Evolutionary conservation across 2,113 vertebrate genomes (phyloP).

Genomic region (Lampris incognitus): DNA sequence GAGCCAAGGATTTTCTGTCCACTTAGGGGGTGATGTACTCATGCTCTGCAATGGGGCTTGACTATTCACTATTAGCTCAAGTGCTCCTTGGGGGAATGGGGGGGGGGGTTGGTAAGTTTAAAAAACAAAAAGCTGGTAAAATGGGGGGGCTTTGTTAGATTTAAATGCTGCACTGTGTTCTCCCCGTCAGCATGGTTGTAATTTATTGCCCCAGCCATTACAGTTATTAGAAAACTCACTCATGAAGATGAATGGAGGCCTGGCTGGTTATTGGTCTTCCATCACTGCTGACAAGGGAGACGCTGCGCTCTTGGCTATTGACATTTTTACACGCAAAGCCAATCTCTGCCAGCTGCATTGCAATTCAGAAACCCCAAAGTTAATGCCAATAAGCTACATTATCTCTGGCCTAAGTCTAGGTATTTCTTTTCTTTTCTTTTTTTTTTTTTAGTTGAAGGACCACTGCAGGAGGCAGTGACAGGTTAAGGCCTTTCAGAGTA

Average conservation of each 20-base stretch:
- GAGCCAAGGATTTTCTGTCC: slow-evolving; percentile 53
- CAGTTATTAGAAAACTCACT: slow-evolving; percentile 83
- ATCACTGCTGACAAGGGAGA: slow-evolving; percentile 75
- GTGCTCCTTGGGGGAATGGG: slow-evolving; percentile 55
- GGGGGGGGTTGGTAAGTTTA: slow-evolving; percentile 50
- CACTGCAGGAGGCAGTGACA: slow-evolving; percentile 27
- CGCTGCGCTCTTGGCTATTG: slow-evolving; percentile 71
- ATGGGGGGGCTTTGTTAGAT: slow-evolving; percentile 67
- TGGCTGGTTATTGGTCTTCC: slow-evolving; percentile 64
- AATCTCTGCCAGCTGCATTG: slow-evolving; percentile 65
- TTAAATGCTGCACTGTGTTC: slow-evolving; percentile 78
- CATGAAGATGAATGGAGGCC: slow-evolving; percentile 78
- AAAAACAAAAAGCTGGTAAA: slow-evolving; percentile 67
- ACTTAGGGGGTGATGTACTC: slow-evolving; percentile 60
- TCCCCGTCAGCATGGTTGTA: slow-evolving; percentile 68
- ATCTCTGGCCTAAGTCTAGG: slow-evolving; percentile 43
- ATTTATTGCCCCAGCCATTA: slow-evolving; percentile 81
- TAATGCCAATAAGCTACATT: slow-evolving; percentile 69
- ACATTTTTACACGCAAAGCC: slow-evolving; percentile 73
- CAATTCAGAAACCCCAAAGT: slow-evolving; percentile 63
- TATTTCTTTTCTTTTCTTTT: slow-evolving; percentile 43
- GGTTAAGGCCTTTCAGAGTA: slow-evolving; percentile 37
- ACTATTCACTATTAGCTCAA: slow-evolving; percentile 52
- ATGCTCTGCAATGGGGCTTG: slow-evolving; percentile 33
- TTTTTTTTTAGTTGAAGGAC: slow-evolving; percentile 41